Percentiles rank a stretch among this genome's conserved stretches.
phyloP scores from a whole-genome alignment of 2,113 vertebrate genomes.

The Dicaeum eximium region DNA sequence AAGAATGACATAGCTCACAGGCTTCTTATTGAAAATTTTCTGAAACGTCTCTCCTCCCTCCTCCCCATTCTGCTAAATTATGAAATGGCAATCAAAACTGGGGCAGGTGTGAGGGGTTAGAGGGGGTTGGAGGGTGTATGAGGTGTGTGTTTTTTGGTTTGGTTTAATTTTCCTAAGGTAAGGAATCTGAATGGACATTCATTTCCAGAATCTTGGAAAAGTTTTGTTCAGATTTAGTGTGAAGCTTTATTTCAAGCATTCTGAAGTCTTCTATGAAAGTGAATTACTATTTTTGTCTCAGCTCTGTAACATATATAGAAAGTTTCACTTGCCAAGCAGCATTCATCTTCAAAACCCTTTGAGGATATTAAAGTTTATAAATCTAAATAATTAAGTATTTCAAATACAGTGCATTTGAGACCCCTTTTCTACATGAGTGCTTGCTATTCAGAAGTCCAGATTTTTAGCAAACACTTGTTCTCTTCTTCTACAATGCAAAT shows the following conservation, averaged over 20 bases:
- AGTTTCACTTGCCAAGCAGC: not conserved
- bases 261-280: not conserved
- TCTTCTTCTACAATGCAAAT: not conserved
- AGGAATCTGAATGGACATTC: not conserved
- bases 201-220: not conserved
- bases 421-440: not conserved
- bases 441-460: not conserved
- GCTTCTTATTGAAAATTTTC: not conserved
- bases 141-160: not conserved
- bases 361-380: not conserved
- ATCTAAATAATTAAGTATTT: not conserved
- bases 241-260: not conserved
- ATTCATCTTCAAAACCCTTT: not conserved
- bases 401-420: not conserved
- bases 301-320: not conserved
- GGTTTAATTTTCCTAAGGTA: not conserved
- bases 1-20: not conserved
- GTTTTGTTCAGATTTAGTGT: not conserved
- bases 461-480: not conserved
- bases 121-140: too few species aligned
- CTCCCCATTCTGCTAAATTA: not conserved
- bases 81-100: not conserved
- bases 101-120: too few species aligned
- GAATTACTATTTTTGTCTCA: not conserved
- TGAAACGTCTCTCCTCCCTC: rapidly evolving